Conservation (phyloP, 2,888 invertebrate species). For the Latrodectus hesperus region DNA sequence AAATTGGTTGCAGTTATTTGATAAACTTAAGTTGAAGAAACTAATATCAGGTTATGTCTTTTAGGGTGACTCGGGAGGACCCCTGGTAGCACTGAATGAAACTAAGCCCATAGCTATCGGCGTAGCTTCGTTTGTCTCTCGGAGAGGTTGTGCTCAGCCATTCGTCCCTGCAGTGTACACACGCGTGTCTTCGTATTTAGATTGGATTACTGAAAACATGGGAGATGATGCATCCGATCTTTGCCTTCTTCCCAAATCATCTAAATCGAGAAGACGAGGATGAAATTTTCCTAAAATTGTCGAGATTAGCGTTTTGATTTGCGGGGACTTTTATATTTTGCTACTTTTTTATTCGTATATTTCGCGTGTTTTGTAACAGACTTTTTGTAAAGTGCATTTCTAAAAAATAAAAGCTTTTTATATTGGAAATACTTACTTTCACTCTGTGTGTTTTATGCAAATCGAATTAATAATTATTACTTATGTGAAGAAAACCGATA, state of each 20-base stretch:
- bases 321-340: background rate
- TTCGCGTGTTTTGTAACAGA: background rate
- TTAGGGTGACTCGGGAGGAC: slow-evolving; percentile 68
- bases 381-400: background rate
- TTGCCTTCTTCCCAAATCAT: slow-evolving; percentile 19
- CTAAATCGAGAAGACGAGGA: slow-evolving; percentile 32
- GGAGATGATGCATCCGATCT: slow-evolving; percentile 41
- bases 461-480: too few species aligned
- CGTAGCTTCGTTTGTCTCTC: slow-evolving; percentile 61
- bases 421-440: too few species aligned
- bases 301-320: background rate
- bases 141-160: slow-evolving; percentile 46
- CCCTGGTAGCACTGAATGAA: slow-evolving; percentile 59
- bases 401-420: background rate
- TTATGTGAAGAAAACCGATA: too few species aligned
- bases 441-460: too few species aligned
- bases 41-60: background rate
- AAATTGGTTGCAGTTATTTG: too few species aligned
- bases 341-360: background rate
- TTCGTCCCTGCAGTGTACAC: slow-evolving; percentile 63
- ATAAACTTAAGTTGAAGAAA: too few species aligned
- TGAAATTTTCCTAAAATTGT: slow-evolving; percentile 11
- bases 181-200: slow-evolving; percentile 20
- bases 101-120: slow-evolving; percentile 59
- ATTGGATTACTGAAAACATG: slow-evolving; percentile 61